Percentiles rank a stretch among this genome's conserved stretches.
These are phyloP conservation scores for Ditula angustiorana DNA, from an alignment of 2,888 invertebrate genomes.

Conservation along the genomic window DNA sequence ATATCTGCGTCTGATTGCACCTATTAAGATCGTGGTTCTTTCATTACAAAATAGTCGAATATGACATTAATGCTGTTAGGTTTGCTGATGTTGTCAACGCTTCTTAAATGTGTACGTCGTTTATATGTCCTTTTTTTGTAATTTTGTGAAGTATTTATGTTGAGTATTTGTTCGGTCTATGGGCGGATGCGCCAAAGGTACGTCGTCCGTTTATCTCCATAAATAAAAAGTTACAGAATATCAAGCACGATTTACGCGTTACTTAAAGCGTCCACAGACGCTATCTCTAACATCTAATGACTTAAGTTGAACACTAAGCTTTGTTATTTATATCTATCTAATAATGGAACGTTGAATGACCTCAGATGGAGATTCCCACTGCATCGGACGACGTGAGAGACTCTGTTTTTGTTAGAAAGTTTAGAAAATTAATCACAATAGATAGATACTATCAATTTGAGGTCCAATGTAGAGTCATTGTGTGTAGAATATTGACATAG, in stretches of 20 bases:
- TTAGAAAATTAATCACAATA: slow-evolving; percentile 24
- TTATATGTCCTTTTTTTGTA: not conserved
- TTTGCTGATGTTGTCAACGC: not conserved
- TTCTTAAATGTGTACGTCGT: too few species aligned
- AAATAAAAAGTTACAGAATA: too few species aligned
- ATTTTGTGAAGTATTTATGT: not conserved
- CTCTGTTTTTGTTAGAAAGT: slow-evolving; percentile 29
- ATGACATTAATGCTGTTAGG: not conserved
- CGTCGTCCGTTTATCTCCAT: too few species aligned
- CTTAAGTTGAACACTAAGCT: too few species aligned
- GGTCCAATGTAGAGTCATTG: not conserved
- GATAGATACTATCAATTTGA: not conserved
- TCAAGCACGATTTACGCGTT: too few species aligned
- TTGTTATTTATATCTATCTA: not conserved
- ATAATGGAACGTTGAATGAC: slow-evolving; percentile 25
- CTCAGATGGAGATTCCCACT: slow-evolving; percentile 16
- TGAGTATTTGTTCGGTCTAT: too few species aligned
- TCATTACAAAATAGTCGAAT: too few species aligned
- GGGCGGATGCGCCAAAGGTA: too few species aligned
- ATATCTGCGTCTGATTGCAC: too few species aligned
- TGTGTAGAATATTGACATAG: too few species aligned
- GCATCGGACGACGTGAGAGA: slow-evolving; percentile 17
- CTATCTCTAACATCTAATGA: slow-evolving; percentile 9
- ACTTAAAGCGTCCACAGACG: not conserved
- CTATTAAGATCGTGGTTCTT: too few species aligned